Percentiles rank a stretch among this genome's conserved stretches.
Evolutionary conservation across 1,140 invertebrate species (phyloP).

Genomic region (Papilio polytes): DNA sequence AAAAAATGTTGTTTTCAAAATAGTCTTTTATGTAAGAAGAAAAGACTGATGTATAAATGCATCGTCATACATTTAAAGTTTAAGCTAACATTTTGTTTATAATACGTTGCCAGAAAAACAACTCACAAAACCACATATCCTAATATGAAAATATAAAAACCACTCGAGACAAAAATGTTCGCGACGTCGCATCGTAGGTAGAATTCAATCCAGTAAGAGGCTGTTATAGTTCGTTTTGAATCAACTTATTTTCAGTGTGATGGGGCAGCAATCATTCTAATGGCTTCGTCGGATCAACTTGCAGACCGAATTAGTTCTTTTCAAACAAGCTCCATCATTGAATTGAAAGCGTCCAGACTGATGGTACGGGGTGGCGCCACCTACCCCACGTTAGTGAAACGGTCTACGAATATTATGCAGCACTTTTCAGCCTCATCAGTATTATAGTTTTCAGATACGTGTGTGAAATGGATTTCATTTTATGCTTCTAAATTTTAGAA

Average conservation of each 20-base stretch:
- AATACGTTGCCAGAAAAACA: background rate
- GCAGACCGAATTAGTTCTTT: constrained; percentile 76
- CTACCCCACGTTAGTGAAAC: constrained; percentile 33
- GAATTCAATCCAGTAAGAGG: constrained; percentile 75
- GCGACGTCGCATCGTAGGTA: constrained; percentile 7
- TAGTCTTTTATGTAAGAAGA: too few species aligned
- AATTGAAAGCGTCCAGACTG: constrained; percentile 71
- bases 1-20: too few species aligned
- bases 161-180: constrained; percentile 25
- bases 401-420: constrained; percentile 34
- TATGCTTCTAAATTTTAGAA: background rate
- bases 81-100: constrained; percentile 5
- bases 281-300: constrained; percentile 67
- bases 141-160: constrained; percentile 27
- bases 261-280: constrained; percentile 75
- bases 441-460: constrained; percentile 31
- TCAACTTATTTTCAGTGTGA: constrained; percentile 56
- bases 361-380: constrained; percentile 32
- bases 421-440: constrained; percentile 19
- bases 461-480: background rate
- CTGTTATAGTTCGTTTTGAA: constrained; percentile 60
- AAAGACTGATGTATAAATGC: too few species aligned
- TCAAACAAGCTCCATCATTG: constrained; percentile 72
- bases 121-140: constrained; percentile 2
- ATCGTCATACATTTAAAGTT: too few species aligned